Evolutionary conservation across 2,113 vertebrate genomes (phyloP), one percentile per base, ranked within the genome.

Genomic region (Channa argus): DNA sequence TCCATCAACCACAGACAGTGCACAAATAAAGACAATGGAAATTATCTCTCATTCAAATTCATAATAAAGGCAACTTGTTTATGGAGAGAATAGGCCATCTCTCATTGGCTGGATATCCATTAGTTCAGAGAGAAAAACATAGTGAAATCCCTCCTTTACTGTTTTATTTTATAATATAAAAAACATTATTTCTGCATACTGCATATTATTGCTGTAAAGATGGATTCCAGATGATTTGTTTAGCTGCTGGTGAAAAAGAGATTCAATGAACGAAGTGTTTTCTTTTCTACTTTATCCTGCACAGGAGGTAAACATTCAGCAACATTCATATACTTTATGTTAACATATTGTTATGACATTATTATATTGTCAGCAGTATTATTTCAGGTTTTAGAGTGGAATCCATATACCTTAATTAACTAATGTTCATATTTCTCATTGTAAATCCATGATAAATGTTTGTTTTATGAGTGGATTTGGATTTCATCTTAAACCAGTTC

Each of bases 1-100:
- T 96, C 96, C 38, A 94, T 95, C 78, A 95, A 95, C 89, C 94
- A 95, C 84, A 94, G 94, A 58, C 94, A 93, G 95, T 84, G 15
- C 50, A 24, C 52, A 51, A 78, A 75, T 46, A 43, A 44, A 77
- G 63, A 89, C 74, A 84, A 84, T 67, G 56, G 49, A 70, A 85
- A 84, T 88, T 7, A 82, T 72, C 63, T 64, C 54, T 53, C 69
- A 64, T 86, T 86, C 75, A 84, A 14, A 86, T 76, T 84, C 49
- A 76, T 68, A 82, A 82, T 59, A 70, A 62, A 13, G 38, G 34
- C 59, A 37, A 44, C 70, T 80, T 78, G 51, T 79, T 83, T 46
- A 58, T 51, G 1, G 3, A 45, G 71, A 67, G 50, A 70, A 72
- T 77, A 58, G 52, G 49, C 43, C 59, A 55, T 59, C 82, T 39